Base-by-base conservation (phyloP, 2,113 vertebrate species). In the Natator depressus region DNA sequence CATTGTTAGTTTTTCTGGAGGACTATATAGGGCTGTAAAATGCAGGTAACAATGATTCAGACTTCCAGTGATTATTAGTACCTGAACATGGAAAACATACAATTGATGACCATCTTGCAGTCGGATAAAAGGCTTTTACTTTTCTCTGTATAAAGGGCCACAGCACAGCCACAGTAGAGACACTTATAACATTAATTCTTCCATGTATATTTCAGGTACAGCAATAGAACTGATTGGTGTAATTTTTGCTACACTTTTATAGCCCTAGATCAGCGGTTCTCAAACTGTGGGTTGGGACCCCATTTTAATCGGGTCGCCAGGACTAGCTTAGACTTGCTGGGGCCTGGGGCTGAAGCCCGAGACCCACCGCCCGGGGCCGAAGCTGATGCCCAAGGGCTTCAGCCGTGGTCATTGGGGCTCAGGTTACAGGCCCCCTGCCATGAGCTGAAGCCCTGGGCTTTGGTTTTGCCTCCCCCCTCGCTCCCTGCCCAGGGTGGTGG, bases 1-100 rank as follows among this genome's bases (percentile, higher is more conserved):
- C 55, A 93, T 93, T 84, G 91, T 97, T 98, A 95, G 96, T 98
- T 95, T 90, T 91, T 97, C 59, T 80, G 79, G 78, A 94, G 81
- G 49, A 93, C 94, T 96, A 96, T 81, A 20, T 79, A 96, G 97
- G 97, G 97, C 97, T 98, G 97, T 97, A 97, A 98, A 98, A 98
- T 90, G 95, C 96, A 98, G 97, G 62, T 65, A 80, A 47, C 13
- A 72, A 81, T 1, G 20, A 57, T 85, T 78, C 10, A 22, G 35
- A 75, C 13, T 31, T 49, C 42, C 93, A 53, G 85, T 82, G 84
- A 93, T 91, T 93, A 94, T 82, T 31, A 93, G 91, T 5, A 81
- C 10, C 62, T 88, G 89, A 91, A 87, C 29, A 20, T 3, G 6
- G 88, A 89, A 88, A 95, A 14, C 65, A 42, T n/a, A 91, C 88